Evolutionary conservation across 2,113 vertebrate genomes (phyloP), one percentile per base, ranked within the genome.

Genomic region (Coracopsis vasa): DNA sequence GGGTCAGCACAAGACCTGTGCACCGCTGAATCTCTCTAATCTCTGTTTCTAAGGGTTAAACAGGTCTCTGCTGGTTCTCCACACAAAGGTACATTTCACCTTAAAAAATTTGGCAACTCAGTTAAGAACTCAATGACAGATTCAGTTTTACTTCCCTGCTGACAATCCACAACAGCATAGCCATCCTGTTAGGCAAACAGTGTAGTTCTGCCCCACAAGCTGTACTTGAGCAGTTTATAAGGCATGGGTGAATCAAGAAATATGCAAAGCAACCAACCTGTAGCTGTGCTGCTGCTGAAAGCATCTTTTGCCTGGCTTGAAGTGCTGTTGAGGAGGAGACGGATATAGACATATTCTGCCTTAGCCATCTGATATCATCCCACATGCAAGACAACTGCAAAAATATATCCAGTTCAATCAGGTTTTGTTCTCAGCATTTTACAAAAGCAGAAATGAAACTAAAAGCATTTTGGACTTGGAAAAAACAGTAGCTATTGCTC

Each of bases 321-420:
- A 99, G 98, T 0, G 98, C 98, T 51, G 99, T 99, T 74, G 99
- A 99, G 4, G 99, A 99, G 18, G 99, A 99, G 98, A 98, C 96
- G 1, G 99, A 99, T 86, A 99, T 97, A 0, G 99, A 98, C 97
- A 98, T 97, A 11, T 98, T 99, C 97, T 99, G 99, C 86, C 99
- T 98, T 62, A 99, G 95, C 99, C 99, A 99, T 62, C 99, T 98
- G 92, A 99, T 98, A 86, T 99, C 99, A 97, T 99, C 99, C 99
- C 99, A 99, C 99, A 99, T 99, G 94, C 99, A 99, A 45, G 99
- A 99, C 94, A 99, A 97, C 99, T 99, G 98, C 93, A 98, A 98
- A 97, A 97, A 97, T 71, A 95, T 9, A 77, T 10, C 58, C 53
- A 62, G 61, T 61, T 84, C 35, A 67, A 50, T 77, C 75, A 92